phyloP scores from a whole-genome alignment of 1,140 invertebrate species.

The Caenorhabditis remanei region DNA sequence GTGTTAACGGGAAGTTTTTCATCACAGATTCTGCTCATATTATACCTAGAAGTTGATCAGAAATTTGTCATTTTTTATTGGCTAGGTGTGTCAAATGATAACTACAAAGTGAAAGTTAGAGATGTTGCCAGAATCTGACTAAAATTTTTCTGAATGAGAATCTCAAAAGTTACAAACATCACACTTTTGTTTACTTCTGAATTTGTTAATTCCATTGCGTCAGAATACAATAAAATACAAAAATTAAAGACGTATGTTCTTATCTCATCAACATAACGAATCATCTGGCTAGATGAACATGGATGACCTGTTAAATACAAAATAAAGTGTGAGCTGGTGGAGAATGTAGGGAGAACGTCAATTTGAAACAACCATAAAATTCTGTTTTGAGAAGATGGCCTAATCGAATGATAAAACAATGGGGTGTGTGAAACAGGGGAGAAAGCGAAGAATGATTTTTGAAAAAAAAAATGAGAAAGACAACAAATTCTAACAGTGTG shows the following conservation, averaged over 20 bases:
- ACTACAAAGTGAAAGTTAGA: not conserved
- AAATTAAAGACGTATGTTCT: not conserved
- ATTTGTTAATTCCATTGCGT: not conserved
- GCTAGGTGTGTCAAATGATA: conserved; percentile 24
- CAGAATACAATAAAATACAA: not conserved
- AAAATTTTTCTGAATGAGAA: not conserved
- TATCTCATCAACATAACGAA: not conserved
- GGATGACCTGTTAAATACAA: not conserved
- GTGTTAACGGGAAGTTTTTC: too few relatives aligned
- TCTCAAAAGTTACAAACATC: not conserved
- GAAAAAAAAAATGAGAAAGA: too few relatives aligned
- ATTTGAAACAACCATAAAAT: not conserved
- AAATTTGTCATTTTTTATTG: not conserved
- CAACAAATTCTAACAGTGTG: too few relatives aligned
- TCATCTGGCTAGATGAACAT: not conserved
- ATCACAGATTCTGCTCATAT: too few relatives aligned
- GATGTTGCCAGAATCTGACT: not conserved
- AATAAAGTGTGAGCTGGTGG: not conserved
- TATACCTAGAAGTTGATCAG: conserved; percentile 1
- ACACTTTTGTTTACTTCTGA: not conserved
- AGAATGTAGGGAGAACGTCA: not conserved
- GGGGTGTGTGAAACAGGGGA: too few relatives aligned
- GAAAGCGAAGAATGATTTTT: too few relatives aligned
- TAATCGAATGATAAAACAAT: too few relatives aligned
- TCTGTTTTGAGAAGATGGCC: not conserved